Conservation (phyloP, 2,888 invertebrate species). For the Sicus ferrugineus region DNA sequence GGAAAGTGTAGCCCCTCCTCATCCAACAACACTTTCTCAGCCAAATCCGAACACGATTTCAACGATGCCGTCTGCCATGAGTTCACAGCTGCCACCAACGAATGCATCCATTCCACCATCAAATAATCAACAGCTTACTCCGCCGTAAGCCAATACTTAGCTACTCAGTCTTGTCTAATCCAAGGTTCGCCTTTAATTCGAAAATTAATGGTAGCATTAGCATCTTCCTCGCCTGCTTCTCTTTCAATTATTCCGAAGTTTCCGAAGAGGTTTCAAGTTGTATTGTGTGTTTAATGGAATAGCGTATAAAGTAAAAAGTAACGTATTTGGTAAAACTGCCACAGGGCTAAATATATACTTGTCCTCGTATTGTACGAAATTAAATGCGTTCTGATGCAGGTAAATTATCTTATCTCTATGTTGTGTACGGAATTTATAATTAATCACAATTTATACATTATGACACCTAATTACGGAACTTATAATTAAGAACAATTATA, state of each 20-base stretch:
- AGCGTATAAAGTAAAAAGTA: neutral
- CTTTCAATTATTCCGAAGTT: too few species aligned
- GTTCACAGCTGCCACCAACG: constrained; percentile 29
- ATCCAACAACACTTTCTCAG: constrained; percentile 32
- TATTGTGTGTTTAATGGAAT: neutral
- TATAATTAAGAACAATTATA: too few species aligned
- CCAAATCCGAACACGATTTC: constrained; percentile 13
- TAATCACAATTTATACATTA: neutral
- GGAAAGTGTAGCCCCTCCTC: constrained; percentile 31
- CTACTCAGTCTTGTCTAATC: too few species aligned
- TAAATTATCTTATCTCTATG: neutral
- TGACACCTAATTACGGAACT: too few species aligned
- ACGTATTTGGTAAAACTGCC: neutral
- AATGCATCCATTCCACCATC: constrained; percentile 38
- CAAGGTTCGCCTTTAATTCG: neutral
- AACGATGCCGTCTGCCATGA: constrained; percentile 31
- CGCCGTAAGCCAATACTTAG: constrained; percentile 10
- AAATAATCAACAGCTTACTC: constrained; percentile 19
- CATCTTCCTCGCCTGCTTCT: neutral
- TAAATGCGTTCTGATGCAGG: neutral
- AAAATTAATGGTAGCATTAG: neutral
- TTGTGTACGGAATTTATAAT: constrained; percentile 10
- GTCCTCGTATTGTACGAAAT: neutral
- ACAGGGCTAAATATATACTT: neutral
- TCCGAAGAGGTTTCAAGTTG: neutral